phyloP scores from a whole-genome alignment of 2,888 invertebrate species.

The Plusia festucae region DNA sequence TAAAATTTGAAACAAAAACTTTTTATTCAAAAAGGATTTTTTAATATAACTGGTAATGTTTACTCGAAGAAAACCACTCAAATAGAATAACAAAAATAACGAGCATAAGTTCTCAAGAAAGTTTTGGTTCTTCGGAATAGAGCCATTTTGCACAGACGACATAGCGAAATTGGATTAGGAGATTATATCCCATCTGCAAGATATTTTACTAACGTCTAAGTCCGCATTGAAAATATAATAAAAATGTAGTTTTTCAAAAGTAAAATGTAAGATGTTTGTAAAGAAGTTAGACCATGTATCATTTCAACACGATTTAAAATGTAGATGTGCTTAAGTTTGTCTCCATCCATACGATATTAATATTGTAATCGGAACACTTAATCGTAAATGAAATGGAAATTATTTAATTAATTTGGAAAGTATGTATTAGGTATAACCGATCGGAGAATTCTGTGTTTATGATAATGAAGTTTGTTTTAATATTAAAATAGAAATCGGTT shows the following conservation, averaged over 20 bases:
- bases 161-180: conserved; percentile 40
- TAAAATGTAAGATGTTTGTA: not conserved
- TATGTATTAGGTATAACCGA: not conserved
- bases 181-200: conserved; percentile 44
- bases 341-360: no score
- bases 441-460: not conserved
- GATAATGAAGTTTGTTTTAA: not conserved
- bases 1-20: not conserved
- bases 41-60: not conserved
- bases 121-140: conserved; percentile 25
- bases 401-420: not conserved
- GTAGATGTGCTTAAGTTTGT: no score
- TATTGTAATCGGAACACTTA: no score
- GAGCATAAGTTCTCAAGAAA: conserved; percentile 18
- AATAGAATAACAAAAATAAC: conserved; percentile 13
- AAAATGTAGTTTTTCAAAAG: conserved; percentile 15
- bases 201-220: conserved; percentile 36
- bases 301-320: not conserved
- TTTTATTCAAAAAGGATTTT: conserved; percentile 1
- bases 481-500: not conserved
- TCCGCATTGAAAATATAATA: conserved; percentile 28
- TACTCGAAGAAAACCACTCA: not conserved
- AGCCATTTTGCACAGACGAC: conserved; percentile 44
- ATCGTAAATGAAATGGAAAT: not conserved
- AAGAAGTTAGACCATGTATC: no score